These are phyloP conservation scores for Speoplatyrhinus poulsoni DNA, from an alignment of 2,113 vertebrate species.

Conservation along the genomic window DNA sequence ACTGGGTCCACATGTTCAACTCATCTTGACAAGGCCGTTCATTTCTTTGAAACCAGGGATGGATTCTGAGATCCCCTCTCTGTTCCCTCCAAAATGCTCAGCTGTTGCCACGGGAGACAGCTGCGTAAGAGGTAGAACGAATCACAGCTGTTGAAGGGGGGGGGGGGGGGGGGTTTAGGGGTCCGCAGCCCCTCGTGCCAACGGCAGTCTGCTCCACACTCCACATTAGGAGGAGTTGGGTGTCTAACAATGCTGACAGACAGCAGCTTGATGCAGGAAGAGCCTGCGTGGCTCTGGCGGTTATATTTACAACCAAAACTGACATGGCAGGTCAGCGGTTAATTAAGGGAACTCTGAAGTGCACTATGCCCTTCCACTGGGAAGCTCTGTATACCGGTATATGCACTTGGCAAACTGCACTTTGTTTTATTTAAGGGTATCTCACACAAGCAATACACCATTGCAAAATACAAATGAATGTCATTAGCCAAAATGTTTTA, in stretches of 20 bases:
- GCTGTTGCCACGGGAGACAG: conserved; percentile 72
- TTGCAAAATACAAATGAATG: no score
- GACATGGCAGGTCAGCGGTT: background rate
- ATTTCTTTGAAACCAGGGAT: conserved; percentile 70
- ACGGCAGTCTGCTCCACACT: conserved; percentile 29
- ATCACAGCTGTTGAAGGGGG: conserved; percentile 71
- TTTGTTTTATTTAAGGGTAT: no score
- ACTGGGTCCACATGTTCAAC: conserved; percentile 41
- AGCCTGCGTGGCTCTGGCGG: conserved; percentile 49
- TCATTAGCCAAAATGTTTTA: no score
- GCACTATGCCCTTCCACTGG: conserved; percentile 8
- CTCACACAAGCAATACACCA: no score
- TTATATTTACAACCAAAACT: conserved; percentile 39
- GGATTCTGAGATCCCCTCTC: conserved; percentile 51
- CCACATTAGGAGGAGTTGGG: conserved; percentile 30
- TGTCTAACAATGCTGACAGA: conserved; percentile 59
- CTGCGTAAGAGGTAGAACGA: conserved; percentile 66
- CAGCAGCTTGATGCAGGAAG: conserved; percentile 40
- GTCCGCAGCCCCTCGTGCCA: conserved; percentile 35
- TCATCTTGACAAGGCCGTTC: conserved; percentile 73
- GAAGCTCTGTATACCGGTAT: background rate
- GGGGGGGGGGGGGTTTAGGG: conserved; percentile 38
- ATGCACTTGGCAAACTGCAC: no score
- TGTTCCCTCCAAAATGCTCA: conserved; percentile 75
- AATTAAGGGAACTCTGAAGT: conserved; percentile 6